Evolutionary conservation across 2,888 invertebrate species (phyloP).

Genomic region (Heliconius ethilla): DNA sequence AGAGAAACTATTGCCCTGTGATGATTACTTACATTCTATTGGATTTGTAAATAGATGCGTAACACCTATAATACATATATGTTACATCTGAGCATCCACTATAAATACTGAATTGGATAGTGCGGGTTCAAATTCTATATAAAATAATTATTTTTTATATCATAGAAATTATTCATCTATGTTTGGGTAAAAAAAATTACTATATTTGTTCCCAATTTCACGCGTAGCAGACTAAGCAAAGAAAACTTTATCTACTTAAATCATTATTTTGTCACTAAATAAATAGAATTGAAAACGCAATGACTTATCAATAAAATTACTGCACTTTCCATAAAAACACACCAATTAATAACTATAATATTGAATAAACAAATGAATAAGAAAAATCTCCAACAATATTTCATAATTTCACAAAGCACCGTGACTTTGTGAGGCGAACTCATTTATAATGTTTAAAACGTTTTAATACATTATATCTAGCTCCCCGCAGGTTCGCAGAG

Average conservation of each 20-base stretch:
- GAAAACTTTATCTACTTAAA: too few relatives aligned
- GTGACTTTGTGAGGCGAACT: not conserved
- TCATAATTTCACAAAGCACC: not conserved
- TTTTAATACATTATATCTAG: constrained; percentile 27
- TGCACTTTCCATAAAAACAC: not conserved
- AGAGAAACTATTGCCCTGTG: constrained; percentile 28
- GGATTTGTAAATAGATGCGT: constrained; percentile 3
- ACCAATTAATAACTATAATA: not conserved
- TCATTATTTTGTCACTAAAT: too few relatives aligned
- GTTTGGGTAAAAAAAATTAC: too few relatives aligned
- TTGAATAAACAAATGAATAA: not conserved
- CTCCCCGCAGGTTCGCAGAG: constrained; percentile 19
- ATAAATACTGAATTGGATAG: not conserved
- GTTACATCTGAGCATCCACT: not conserved
- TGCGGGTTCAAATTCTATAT: not conserved
- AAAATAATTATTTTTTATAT: too few relatives aligned
- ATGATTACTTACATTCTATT: constrained; percentile 21
- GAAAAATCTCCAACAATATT: not conserved
- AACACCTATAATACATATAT: not conserved
- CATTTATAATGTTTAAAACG: constrained; percentile 27
- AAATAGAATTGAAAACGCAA: not conserved
- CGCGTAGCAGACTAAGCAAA: too few relatives aligned
- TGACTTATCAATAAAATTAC: not conserved
- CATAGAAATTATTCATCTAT: too few relatives aligned
- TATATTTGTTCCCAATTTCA: too few relatives aligned